Conservation (phyloP, 2,797 vertebrate species). For the Pantherophis alleghaniensis region DNA sequence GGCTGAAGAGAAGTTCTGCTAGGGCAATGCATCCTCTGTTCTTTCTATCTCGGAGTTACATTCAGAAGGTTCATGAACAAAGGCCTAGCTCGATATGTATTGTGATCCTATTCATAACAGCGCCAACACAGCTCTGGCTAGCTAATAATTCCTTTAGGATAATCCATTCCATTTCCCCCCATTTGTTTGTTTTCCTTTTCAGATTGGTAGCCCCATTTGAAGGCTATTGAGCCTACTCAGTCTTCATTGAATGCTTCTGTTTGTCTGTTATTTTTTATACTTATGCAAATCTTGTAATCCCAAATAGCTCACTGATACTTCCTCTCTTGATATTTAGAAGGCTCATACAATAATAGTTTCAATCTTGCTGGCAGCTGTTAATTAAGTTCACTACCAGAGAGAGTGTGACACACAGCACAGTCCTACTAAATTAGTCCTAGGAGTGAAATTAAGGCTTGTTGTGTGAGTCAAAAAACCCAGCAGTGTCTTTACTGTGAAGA, state of each 20-base stretch:
- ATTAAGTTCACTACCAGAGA: neutral
- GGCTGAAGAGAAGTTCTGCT: neutral
- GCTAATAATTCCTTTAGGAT: neutral
- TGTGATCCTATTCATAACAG: neutral
- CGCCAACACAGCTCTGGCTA: neutral
- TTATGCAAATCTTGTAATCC: neutral
- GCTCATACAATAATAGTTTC: neutral
- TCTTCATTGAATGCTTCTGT: neutral
- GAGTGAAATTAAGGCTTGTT: neutral
- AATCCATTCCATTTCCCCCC: neutral
- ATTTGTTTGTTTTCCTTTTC: neutral
- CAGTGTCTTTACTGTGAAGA: neutral
- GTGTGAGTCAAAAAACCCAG: neutral
- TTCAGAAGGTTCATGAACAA: neutral
- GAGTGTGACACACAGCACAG: neutral
- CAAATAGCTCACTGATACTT: no score
- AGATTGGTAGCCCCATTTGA: neutral
- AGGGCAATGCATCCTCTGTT: neutral
- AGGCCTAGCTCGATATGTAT: neutral
- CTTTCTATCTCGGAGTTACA: neutral
- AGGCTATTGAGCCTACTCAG: neutral
- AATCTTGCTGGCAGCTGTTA: neutral
- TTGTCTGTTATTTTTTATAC: neutral
- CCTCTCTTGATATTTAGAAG: neutral
- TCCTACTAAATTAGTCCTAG: neutral